These are phyloP conservation scores for Conger conger DNA, from an alignment of 2,113 vertebrate species.

Conservation along the genomic window DNA sequence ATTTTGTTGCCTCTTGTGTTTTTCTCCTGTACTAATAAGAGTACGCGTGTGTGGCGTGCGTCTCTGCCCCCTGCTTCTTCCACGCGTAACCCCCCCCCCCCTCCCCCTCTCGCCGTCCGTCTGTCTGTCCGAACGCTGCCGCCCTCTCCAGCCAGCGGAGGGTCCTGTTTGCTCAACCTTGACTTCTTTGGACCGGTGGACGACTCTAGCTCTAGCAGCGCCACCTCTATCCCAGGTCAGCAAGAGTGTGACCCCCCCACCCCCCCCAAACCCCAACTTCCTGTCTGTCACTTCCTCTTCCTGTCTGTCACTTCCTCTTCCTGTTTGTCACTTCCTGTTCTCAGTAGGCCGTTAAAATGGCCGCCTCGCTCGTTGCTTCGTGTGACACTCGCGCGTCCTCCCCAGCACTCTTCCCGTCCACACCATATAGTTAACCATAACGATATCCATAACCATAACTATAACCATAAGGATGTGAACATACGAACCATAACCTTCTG, in stretches of 20 bases:
- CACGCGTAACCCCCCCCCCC: background rate
- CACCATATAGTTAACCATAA: no score
- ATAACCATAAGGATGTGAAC: no score
- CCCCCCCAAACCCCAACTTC: slow-evolving; percentile 47
- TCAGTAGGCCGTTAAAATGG: background rate
- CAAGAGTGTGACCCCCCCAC: slow-evolving; percentile 46
- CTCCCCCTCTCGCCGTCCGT: slow-evolving; percentile 26
- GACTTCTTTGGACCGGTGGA: slow-evolving; percentile 99
- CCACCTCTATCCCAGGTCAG: slow-evolving; percentile 98
- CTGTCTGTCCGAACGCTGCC: slow-evolving; percentile 51
- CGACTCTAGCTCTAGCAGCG: slow-evolving; percentile 90
- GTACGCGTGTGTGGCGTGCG: slow-evolving; percentile 11
- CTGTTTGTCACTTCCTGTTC: background rate
- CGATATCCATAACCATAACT: no score
- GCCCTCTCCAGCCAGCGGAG: slow-evolving; percentile 91
- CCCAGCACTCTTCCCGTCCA: no score
- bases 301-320: slow-evolving; percentile 52
- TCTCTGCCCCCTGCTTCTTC: slow-evolving; percentile 5
- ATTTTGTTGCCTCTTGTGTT: background rate
- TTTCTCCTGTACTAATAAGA: background rate
- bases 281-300: slow-evolving; percentile 41
- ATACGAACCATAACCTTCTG: no score
- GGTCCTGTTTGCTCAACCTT: slow-evolving; percentile 98
- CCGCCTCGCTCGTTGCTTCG: background rate
- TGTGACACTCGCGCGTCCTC: slow-evolving; percentile 67